These are phyloP conservation scores for Bombus fervidus DNA, from an alignment of 1,140 invertebrate genomes.

Conservation along the genomic window DNA sequence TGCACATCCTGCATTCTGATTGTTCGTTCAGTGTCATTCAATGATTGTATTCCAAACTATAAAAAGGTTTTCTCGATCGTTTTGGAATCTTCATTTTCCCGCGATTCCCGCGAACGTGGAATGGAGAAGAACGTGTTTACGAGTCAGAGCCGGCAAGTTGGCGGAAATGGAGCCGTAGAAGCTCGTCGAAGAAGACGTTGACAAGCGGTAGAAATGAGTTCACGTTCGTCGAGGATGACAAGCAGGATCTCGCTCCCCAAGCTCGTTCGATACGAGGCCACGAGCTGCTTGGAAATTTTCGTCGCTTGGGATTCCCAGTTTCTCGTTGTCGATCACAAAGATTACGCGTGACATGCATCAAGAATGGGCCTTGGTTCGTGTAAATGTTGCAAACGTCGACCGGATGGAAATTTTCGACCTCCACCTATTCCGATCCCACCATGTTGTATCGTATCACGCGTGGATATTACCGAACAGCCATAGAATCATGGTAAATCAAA, in stretches of 20 bases:
- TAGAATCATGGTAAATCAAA: background rate
- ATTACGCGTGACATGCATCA: conserved; percentile 22
- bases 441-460: background rate
- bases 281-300: conserved; percentile 31
- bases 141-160: conserved; percentile 29
- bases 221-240: conserved; percentile 54
- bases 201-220: conserved; percentile 50
- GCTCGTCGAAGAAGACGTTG: conserved; percentile 33
- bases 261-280: conserved; percentile 51
- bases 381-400: background rate
- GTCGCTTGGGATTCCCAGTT: conserved; percentile 13
- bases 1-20: too few relatives aligned
- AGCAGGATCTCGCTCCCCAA: conserved; percentile 44
- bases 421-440: background rate
- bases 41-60: background rate
- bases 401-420: background rate
- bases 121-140: conserved; percentile 53
- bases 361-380: background rate
- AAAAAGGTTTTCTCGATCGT: background rate
- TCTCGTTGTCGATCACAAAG: conserved; percentile 40
- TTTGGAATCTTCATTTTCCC: background rate
- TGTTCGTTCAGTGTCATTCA: background rate
- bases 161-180: conserved; percentile 40
- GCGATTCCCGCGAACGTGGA: background rate
- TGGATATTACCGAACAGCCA: background rate